Conservation (phyloP, 2,113 vertebrate genomes). For the Sturnira hondurensis region DNA sequence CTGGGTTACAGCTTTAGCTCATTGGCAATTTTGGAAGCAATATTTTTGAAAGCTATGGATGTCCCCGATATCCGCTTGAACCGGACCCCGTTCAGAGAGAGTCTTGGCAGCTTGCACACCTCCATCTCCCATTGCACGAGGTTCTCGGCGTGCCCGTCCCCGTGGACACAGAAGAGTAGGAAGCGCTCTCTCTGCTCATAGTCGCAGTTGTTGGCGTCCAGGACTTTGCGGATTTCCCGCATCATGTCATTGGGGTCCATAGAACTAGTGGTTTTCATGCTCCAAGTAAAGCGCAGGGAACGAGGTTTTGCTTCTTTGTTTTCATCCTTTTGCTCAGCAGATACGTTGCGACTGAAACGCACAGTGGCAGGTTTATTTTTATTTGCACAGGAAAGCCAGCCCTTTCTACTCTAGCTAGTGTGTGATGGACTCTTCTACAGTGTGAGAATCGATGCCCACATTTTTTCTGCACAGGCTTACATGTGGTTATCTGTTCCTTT, state of each 20-base stretch:
- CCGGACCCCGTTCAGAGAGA: constrained; percentile 97
- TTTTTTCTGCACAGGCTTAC: background rate
- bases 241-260: constrained; percentile 98
- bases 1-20: constrained; percentile 98
- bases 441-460: background rate
- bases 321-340: constrained; percentile 96
- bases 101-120: constrained; percentile 98
- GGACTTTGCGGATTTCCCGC: constrained; percentile 96
- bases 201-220: constrained; percentile 98
- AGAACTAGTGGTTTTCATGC: constrained; percentile 99
- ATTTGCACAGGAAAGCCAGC: background rate
- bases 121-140: constrained; percentile 99
- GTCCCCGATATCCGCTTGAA: constrained; percentile 99
- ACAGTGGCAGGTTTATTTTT: constrained; percentile 60
- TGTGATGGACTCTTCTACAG: background rate
- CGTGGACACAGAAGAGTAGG: constrained; percentile 96
- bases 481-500: background rate
- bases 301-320: constrained; percentile 95
- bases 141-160: constrained; percentile 92
- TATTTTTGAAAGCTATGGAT: constrained; percentile 99
- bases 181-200: constrained; percentile 97
- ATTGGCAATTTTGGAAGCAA: constrained; percentile 99
- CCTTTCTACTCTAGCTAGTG: background rate
- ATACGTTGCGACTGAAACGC: constrained; percentile 93
- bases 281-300: constrained; percentile 98